A percentile compares a stretch with the other conserved stretches of the same genome.
These are phyloP conservation scores for Eristalis arbustorum DNA, from an alignment of 2,888 invertebrate species.

Conservation along the genomic window DNA sequence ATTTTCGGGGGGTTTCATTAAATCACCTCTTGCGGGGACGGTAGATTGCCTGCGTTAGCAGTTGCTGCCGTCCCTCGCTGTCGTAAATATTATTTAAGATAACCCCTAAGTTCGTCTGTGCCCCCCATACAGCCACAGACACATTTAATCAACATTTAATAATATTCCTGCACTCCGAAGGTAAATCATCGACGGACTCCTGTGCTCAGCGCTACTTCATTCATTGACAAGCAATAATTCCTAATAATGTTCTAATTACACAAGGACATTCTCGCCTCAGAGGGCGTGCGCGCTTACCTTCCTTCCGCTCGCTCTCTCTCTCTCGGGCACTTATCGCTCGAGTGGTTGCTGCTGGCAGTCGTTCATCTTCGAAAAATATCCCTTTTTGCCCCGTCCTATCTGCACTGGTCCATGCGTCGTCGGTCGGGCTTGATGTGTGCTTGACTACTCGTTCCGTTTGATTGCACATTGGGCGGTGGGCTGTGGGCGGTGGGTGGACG, in stretches of 20 bases:
- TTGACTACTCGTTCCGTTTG: constrained; percentile 33
- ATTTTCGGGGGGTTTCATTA: constrained; percentile 67
- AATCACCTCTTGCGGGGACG: constrained; percentile 54
- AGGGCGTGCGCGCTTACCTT: too few species aligned
- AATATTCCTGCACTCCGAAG: constrained; percentile 42
- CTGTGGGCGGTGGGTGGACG: not conserved
- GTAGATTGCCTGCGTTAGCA: constrained; percentile 62
- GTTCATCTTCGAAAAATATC: constrained; percentile 63
- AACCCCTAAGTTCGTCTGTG: constrained; percentile 7
- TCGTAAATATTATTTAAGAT: constrained; percentile 70
- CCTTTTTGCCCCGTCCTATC: constrained; percentile 44
- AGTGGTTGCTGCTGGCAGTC: constrained; percentile 30
- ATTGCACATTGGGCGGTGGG: constrained; percentile 56
- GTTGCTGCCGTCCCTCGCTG: constrained; percentile 55
- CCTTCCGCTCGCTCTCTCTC: not conserved
- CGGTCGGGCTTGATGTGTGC: constrained; percentile 21
- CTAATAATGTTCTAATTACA: constrained; percentile 69
- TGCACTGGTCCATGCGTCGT: constrained; percentile 35
- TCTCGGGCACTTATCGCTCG: constrained; percentile 37
- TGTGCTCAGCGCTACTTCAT: constrained; percentile 9
- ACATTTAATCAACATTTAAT: constrained; percentile 69
- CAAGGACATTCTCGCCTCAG: constrained; percentile 38
- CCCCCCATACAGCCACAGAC: not conserved
- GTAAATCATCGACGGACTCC: constrained; percentile 43
- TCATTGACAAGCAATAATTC: constrained; percentile 69